Base-by-base conservation (phyloP, 2,888 invertebrate species). In the Orthonevra nobilis region DNA sequence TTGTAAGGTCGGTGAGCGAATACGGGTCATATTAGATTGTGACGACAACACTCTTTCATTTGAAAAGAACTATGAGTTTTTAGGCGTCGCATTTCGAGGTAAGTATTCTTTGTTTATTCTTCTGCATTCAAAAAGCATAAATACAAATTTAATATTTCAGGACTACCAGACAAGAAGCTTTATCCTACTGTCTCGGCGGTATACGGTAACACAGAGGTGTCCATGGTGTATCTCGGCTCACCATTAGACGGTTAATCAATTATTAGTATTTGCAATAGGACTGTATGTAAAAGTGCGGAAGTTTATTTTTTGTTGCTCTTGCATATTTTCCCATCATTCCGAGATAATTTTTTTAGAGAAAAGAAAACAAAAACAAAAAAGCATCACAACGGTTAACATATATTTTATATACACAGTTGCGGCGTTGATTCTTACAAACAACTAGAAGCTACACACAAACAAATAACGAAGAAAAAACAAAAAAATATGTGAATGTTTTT, bases 181-280 rank as follows among this genome's bases (percentile, higher is more conserved):
- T 99, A 94, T 89, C 98, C 99, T 74, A 96, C 98, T 74, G 96
- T 98, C 56, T 98, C 98, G 48, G 98, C 98, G 73, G 99, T 99
- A 7, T 99, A 99, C 90, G 99, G 99, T 74, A 99, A 99, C 88
- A 99, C 98, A 46, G 98, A 99, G 92, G 97, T 99, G 34, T 97
- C 98, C 30, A 98, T 99, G 98, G 97, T 98, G 38, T 99, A 99
- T 89, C 90, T 98, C 84, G 99, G 99, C 82, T 94, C 95, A 81
- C 98, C 99, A n/a, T 89, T 97, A 86, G 97, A 98, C 92, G 98
- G 98, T 90, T 97, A 93, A 94, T 26, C 63, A 61, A 28, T 70
- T 17, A 46, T 56, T n/a, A 61, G 40, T 20, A 52, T 34, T 63
- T 68, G 63, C 69, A 69, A 74, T 75, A 79, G 54, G 60, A 56